Conservation (phyloP, 2,113 vertebrate species). For the Ranitomeya variabilis region DNA sequence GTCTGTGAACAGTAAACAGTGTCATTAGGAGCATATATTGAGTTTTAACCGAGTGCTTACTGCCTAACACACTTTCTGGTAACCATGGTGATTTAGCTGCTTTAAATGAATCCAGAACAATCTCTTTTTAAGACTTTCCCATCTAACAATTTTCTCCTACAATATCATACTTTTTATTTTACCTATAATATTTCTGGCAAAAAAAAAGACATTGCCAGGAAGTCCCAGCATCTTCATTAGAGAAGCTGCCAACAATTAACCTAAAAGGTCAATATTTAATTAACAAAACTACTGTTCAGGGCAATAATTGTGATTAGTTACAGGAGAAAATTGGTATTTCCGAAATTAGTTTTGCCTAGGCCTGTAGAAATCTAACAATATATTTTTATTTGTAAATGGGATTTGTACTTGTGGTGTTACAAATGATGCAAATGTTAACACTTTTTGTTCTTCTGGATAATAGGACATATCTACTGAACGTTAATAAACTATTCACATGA, state of each 20-base stretch:
- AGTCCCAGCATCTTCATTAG: constrained; percentile 5
- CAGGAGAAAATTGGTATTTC: constrained; percentile 20
- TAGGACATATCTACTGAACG: too few species aligned
- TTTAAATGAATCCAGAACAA: constrained; percentile 8
- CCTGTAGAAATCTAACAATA: constrained; percentile 23
- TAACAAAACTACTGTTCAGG: constrained; percentile 49
- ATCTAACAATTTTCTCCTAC: not conserved
- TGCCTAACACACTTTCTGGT: constrained; percentile 18
- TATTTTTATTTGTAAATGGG: constrained; percentile 38
- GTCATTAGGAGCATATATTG: not conserved
- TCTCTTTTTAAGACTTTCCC: constrained; percentile 7
- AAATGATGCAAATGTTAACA: constrained; percentile 6
- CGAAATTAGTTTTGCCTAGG: constrained; percentile 33
- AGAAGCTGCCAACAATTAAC: constrained; percentile 1
- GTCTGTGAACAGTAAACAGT: not conserved
- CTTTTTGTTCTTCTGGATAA: not conserved
- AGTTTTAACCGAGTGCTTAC: not conserved
- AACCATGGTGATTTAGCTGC: constrained; percentile 42
- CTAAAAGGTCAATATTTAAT: constrained; percentile 50
- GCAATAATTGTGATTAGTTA: constrained; percentile 47
- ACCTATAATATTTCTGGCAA: not conserved
- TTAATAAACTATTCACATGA: not conserved
- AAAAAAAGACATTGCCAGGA: not conserved
- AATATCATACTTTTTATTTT: constrained; percentile 8
- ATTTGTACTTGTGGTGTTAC: not conserved